A percentile compares a stretch with the other conserved stretches of the same genome.
phyloP scores from a whole-genome alignment of 2,113 vertebrate species.

The Hippoglossus stenolepis region DNA sequence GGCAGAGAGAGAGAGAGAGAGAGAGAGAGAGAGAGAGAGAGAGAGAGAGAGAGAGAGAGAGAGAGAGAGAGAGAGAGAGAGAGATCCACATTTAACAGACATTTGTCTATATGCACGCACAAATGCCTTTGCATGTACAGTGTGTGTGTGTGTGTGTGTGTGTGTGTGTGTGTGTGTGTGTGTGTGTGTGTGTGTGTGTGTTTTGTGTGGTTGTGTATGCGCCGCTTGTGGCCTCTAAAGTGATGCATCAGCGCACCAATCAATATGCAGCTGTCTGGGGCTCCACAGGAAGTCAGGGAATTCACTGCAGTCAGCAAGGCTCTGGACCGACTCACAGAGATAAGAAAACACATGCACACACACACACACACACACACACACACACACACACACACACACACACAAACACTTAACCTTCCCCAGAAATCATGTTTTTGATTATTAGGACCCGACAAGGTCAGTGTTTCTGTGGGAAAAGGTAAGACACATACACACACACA shows the following conservation, averaged over 20 bases:
- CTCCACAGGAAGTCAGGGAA: conserved; percentile 71
- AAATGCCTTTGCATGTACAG: conserved; percentile 7
- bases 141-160: conserved; percentile 18
- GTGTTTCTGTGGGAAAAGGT: no score
- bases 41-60: neutral
- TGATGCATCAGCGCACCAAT: conserved; percentile 65
- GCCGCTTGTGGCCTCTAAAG: conserved; percentile 34
- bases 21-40: neutral
- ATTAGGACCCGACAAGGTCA: no score
- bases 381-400: no score
- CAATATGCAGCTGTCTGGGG: conserved; percentile 66
- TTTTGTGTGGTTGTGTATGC: conserved; percentile 3
- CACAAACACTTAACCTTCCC: no score
- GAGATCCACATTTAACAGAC: neutral
- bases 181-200: conserved; percentile 14
- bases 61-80: neutral
- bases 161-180: conserved; percentile 13
- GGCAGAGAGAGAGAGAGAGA: conserved; percentile 3
- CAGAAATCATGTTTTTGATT: no score
- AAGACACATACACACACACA: no score
- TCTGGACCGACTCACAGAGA: conserved; percentile 49
- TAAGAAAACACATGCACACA: conserved; percentile 28
- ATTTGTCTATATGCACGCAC: conserved; percentile 26
- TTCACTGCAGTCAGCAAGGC: conserved; percentile 65
- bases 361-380: conserved; percentile 1